These are phyloP conservation scores for Cepaea hortensis DNA, from an alignment of 2,888 invertebrate genomes.

Conservation along the genomic window DNA sequence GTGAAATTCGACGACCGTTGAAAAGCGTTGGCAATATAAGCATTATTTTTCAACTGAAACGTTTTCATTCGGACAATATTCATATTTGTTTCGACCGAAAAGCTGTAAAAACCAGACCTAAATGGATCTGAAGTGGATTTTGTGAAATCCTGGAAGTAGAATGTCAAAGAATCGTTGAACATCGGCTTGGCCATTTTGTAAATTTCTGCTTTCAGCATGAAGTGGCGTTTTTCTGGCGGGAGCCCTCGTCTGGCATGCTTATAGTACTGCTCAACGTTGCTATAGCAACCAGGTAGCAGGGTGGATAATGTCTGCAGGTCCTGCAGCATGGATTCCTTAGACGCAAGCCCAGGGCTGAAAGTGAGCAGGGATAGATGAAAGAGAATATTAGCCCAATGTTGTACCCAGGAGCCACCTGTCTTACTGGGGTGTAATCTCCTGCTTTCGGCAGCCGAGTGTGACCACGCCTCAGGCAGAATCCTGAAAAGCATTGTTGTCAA, in stretches of 20 bases:
- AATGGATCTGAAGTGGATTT: constrained; percentile 11
- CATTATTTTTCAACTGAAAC: neutral
- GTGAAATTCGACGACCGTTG: neutral
- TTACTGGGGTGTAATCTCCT: neutral
- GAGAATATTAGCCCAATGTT: neutral
- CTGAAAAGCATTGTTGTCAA: neutral
- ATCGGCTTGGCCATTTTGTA: constrained; percentile 35
- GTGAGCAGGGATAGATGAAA: neutral
- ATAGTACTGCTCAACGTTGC: constrained; percentile 49
- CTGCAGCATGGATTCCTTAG: neutral
- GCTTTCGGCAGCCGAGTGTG: too few relatives aligned
- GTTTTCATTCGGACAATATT: constrained; percentile 32
- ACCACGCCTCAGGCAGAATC: neutral
- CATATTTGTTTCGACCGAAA: constrained; percentile 5
- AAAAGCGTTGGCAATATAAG: neutral
- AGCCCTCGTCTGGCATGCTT: constrained; percentile 26
- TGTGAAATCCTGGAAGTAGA: constrained; percentile 44
- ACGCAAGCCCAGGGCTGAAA: neutral
- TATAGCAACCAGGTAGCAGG: constrained; percentile 40
- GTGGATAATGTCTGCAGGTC: constrained; percentile 15
- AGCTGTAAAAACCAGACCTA: constrained; percentile 40
- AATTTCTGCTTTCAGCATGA: constrained; percentile 45
- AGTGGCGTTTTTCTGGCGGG: constrained; percentile 31
- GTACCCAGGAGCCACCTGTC: neutral
- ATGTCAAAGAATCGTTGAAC: constrained; percentile 37